phyloP scores from a whole-genome alignment of 2,797 vertebrate species.

The Hyperoplus immaculatus region DNA sequence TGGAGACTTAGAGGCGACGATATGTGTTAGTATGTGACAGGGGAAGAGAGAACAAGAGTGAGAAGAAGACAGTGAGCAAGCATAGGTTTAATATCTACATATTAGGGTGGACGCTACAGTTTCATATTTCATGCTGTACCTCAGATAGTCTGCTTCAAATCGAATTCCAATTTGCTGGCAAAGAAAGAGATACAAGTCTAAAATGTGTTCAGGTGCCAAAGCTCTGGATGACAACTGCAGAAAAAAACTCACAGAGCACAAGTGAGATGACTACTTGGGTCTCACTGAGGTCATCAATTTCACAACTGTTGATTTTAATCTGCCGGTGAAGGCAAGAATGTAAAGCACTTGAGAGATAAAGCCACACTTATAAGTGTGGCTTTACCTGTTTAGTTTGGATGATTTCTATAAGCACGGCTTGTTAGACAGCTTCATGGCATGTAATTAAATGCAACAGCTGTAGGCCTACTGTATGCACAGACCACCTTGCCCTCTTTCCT shows the following conservation, averaged over 20 bases:
- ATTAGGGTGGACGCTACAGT: slow-evolving; percentile 19
- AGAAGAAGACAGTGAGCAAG: slow-evolving; percentile 6
- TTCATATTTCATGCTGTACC: slow-evolving; percentile 33
- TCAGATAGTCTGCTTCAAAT: slow-evolving; percentile 19
- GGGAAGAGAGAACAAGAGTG: not conserved
- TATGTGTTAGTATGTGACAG: slow-evolving; percentile 35
- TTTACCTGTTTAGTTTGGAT: no score
- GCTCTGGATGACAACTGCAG: not conserved
- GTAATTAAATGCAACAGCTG: no score
- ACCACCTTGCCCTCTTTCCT: no score
- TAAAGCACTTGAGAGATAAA: not conserved
- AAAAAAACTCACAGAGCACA: slow-evolving; percentile 4
- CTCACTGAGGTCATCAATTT: slow-evolving; percentile 13
- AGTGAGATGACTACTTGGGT: not conserved
- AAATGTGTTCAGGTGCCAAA: slow-evolving; percentile 7
- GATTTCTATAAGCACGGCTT: no score
- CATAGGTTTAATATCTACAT: slow-evolving; percentile 31
- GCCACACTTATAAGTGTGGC: no score
- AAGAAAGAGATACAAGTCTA: slow-evolving; percentile 5
- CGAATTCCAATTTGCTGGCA: slow-evolving; percentile 14
- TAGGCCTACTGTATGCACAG: no score
- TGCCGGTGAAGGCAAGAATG: not conserved
- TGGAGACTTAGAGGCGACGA: slow-evolving; percentile 29
- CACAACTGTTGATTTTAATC: slow-evolving; percentile 24
- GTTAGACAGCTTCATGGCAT: no score